phyloP scores from a whole-genome alignment of 2,113 vertebrate species.

The Salvelinus alpinus region DNA sequence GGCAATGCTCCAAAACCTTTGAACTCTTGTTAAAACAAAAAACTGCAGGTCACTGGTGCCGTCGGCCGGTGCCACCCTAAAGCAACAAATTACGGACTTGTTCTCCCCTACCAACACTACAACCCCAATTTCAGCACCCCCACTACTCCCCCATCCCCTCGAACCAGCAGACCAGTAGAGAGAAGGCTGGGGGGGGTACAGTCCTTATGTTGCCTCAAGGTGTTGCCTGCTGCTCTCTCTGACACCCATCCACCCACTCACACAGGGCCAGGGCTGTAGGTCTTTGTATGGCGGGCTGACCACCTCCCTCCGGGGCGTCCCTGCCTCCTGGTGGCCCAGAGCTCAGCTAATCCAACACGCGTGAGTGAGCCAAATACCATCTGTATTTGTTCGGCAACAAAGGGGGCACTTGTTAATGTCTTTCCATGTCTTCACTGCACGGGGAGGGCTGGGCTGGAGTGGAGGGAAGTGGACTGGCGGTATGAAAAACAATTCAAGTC shows the following conservation, averaged over 20 bases:
- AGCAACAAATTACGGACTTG: constrained; percentile 68
- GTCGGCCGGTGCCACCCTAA: constrained; percentile 58
- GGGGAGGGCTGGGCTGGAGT: neutral
- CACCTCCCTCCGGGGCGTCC: neutral
- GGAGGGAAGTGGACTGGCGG: neutral
- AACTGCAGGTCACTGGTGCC: constrained; percentile 63
- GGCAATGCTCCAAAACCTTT: constrained; percentile 53
- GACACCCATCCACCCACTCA: constrained; percentile 28
- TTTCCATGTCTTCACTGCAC: constrained; percentile 74
- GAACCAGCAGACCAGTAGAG: constrained; percentile 40
- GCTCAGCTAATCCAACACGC: constrained; percentile 77
- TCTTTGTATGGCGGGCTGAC: constrained; percentile 54
- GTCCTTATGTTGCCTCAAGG: neutral
- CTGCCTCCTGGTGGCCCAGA: constrained; percentile 60
- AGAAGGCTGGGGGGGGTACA: neutral
- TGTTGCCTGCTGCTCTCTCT: constrained; percentile 12
- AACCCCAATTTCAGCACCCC: too few species aligned
- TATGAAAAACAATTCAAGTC: neutral
- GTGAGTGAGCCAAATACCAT: constrained; percentile 77
- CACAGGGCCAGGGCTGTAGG: constrained; percentile 33
- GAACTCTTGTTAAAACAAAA: constrained; percentile 70
- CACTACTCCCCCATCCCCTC: constrained; percentile 8
- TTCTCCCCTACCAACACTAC: constrained; percentile 40
- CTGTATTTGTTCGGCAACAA: constrained; percentile 79
- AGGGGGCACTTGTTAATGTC: constrained; percentile 77